Evolutionary conservation across 2,113 vertebrate genomes (phyloP).

Genomic region (Podarcis raffonei): DNA sequence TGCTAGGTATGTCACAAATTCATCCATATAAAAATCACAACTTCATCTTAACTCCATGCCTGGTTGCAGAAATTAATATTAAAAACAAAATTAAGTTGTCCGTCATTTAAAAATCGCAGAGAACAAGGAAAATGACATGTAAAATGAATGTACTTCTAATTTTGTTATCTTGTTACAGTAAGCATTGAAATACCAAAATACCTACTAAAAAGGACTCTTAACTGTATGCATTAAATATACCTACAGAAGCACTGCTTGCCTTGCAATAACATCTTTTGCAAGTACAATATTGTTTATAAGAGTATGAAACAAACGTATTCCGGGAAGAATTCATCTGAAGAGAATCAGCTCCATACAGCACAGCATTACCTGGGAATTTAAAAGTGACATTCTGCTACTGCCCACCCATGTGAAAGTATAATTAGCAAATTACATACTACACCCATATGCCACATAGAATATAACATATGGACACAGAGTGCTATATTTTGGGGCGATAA

Average conservation of each 20-base stretch:
- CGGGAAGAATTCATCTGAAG: neutral
- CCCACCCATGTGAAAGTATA: conserved; percentile 5
- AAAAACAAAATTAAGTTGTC: neutral
- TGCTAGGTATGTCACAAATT: neutral
- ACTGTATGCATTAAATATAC: neutral
- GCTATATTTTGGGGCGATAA: neutral
- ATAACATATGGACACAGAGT: neutral
- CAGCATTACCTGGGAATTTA: neutral
- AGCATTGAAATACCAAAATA: neutral
- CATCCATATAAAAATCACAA: neutral
- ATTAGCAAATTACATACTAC: neutral
- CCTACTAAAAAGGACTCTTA: neutral
- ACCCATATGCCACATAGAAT: neutral
- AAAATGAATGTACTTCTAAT: neutral
- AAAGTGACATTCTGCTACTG: neutral
- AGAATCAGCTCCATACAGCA: neutral
- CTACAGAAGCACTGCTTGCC: neutral
- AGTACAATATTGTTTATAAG: neutral
- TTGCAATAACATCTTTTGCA: neutral
- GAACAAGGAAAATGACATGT: neutral
- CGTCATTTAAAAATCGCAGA: neutral
- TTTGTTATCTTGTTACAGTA: neutral
- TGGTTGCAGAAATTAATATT: neutral
- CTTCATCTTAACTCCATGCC: neutral
- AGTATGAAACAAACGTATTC: neutral